Base-by-base conservation (phyloP, 2,113 vertebrate species). In the Sturnus vulgaris region DNA sequence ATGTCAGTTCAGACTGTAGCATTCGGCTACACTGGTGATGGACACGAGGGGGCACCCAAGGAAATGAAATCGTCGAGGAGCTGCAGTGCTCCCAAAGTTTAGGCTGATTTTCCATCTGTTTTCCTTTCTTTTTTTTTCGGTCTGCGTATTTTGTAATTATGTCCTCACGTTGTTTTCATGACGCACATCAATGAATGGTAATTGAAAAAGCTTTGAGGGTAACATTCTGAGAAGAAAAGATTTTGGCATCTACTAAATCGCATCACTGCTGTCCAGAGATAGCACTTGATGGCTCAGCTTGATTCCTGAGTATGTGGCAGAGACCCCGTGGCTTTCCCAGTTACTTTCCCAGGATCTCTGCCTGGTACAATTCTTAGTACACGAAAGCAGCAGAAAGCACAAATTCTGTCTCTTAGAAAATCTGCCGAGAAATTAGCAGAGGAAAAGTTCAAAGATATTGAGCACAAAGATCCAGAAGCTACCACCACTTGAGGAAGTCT, bases 41-140 rank as follows among this genome's bases (percentile, higher is more conserved):
- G 71, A 94, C 96, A 90, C 85, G 28, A 95, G 95, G 4, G 92
- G 95, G 95, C 94, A 79, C 40, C 77, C 95, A 59, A 97, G 90
- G 93, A 93, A 96, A 84, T 9, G 60, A 92, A 94, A 97, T 75
- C 8, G 27, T 31, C 9, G 15, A 86, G 65, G 10, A 70, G 72
- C 56, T 39, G 50, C 46, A 6, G 1, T 2, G 35, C 24, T 52
- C 20, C 19, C 5, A 2, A 27, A 47, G 27, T 14, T 72, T 11
- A 19, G 44, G 25, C 35, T 47, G n/a, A 19, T 68, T 84, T 91
- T 42, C 73, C 56, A 33, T 37, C 12, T 57, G 39, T 7, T 86
- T 76, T 42, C 22, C 1, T 8, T 42, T 40, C 20, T 14, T 6
- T 19, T 30, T 14, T 15, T 35, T 24, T 40, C 2, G 0, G 13